Conservation (phyloP, 2,797 vertebrate genomes). For the Margarornis squamiger region DNA sequence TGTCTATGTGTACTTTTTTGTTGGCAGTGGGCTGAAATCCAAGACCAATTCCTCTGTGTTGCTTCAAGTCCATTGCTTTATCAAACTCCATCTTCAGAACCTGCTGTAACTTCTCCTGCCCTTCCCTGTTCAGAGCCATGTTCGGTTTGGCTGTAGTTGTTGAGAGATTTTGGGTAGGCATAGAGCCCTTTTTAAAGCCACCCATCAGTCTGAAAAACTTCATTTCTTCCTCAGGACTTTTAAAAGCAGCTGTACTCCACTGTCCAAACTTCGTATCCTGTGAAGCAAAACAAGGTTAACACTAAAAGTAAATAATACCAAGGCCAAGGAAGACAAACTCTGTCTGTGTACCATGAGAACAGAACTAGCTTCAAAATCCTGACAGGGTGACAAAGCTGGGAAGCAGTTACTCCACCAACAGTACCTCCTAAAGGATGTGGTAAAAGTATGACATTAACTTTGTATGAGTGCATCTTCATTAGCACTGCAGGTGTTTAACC, state of each 20-base stretch:
- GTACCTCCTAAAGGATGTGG: rapidly evolving
- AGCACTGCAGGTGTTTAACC: not conserved
- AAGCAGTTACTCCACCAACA: not conserved
- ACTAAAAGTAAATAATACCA: not conserved
- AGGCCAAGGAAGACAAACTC: not conserved
- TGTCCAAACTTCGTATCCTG: constrained; percentile 82
- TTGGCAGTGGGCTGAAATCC: constrained; percentile 79
- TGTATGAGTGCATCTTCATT: not conserved
- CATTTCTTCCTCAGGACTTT: constrained; percentile 78
- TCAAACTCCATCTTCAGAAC: constrained; percentile 86
- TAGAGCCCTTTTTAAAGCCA: constrained; percentile 83
- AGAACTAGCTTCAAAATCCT: not conserved
- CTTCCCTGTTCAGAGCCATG: constrained; percentile 84
- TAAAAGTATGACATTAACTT: not conserved
- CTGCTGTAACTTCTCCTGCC: constrained; percentile 80
- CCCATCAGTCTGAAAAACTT: constrained; percentile 96
- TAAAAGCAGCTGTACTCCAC: constrained; percentile 88
- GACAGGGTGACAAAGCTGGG: not conserved
- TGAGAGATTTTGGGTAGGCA: not conserved
- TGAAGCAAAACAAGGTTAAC: not conserved
- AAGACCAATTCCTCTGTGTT: constrained; percentile 80
- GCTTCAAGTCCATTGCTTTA: constrained; percentile 81
- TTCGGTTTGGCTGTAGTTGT: constrained; percentile 49
- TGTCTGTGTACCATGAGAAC: not conserved
- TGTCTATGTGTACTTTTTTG: constrained; percentile 82